Percentiles rank a stretch among this genome's conserved stretches.
phyloP scores from a whole-genome alignment of 2,888 invertebrate genomes.

The Agriotes lineatus region DNA sequence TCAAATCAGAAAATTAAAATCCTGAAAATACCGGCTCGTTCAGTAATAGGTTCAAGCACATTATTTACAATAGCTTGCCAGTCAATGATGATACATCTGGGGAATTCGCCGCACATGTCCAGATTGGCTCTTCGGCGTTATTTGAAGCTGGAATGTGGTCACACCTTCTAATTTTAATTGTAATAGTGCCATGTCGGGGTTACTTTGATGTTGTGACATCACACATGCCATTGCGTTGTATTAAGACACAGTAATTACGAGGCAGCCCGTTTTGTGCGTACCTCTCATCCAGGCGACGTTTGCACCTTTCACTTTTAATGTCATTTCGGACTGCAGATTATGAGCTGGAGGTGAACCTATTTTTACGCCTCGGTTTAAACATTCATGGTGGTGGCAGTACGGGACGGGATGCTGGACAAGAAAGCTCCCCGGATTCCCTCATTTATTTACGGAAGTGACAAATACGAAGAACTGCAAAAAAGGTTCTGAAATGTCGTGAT shows the following conservation, averaged over 20 bases:
- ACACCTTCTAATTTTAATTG: constrained; percentile 38
- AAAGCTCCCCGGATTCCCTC: constrained; percentile 17
- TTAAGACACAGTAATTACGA: background rate
- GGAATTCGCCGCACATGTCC: constrained; percentile 14
- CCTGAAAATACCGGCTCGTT: too few species aligned
- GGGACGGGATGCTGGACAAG: constrained; percentile 1
- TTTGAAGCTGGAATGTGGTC: constrained; percentile 37
- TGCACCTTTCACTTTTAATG: constrained; percentile 21
- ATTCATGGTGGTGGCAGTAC: background rate
- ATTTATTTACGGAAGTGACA: constrained; percentile 29
- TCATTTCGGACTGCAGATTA: too few species aligned
- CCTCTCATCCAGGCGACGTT: too few species aligned
- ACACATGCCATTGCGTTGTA: background rate
- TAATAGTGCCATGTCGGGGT: constrained; percentile 22
- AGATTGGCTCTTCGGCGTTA: constrained; percentile 19
- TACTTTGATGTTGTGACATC: constrained; percentile 33
- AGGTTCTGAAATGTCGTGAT: constrained; percentile 33
- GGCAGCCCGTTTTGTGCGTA: background rate
- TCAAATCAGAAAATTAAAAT: too few species aligned
- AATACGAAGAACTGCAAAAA: constrained; percentile 27
- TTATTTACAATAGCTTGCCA: background rate
- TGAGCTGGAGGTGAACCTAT: background rate
- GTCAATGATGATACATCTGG: background rate
- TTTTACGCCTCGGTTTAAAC: background rate
- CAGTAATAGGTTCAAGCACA: too few species aligned